phyloP scores from a whole-genome alignment of 1,140 invertebrate species.

The Bombus breviceps region DNA sequence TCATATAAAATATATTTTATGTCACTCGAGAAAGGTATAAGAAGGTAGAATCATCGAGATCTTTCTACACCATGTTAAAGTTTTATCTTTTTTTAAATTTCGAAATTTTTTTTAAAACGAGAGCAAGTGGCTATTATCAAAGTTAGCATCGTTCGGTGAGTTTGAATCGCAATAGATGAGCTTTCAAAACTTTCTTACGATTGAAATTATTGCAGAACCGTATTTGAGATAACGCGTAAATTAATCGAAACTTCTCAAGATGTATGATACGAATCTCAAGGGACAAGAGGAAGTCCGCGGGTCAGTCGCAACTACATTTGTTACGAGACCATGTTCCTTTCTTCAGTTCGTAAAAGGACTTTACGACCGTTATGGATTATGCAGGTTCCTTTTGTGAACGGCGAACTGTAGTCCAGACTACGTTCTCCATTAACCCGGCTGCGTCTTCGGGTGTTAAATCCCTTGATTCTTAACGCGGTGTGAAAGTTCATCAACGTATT shows the following conservation, averaged over 20 bases:
- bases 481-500: background rate
- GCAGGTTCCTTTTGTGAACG: constrained; percentile 11
- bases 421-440: constrained; percentile 27
- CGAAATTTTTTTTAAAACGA: too few species aligned
- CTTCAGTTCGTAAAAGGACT: constrained; percentile 47
- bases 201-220: background rate
- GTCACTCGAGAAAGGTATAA: too few species aligned
- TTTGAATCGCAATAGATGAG: background rate
- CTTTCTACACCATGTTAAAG: background rate
- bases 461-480: background rate
- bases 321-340: constrained; percentile 2
- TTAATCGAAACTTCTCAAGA: background rate
- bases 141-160: background rate
- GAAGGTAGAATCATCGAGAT: too few species aligned
- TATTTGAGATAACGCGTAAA: too few species aligned
- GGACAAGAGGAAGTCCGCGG: background rate
- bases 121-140: background rate
- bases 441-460: constrained; percentile 6
- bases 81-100: background rate
- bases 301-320: constrained; percentile 3
- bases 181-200: background rate
- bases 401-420: constrained; percentile 16
- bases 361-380: constrained; percentile 58
- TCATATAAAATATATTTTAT: too few species aligned
- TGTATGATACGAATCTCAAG: background rate